Base-by-base conservation (phyloP, 2,888 invertebrate genomes). In the Opisthograptis luteolata region DNA sequence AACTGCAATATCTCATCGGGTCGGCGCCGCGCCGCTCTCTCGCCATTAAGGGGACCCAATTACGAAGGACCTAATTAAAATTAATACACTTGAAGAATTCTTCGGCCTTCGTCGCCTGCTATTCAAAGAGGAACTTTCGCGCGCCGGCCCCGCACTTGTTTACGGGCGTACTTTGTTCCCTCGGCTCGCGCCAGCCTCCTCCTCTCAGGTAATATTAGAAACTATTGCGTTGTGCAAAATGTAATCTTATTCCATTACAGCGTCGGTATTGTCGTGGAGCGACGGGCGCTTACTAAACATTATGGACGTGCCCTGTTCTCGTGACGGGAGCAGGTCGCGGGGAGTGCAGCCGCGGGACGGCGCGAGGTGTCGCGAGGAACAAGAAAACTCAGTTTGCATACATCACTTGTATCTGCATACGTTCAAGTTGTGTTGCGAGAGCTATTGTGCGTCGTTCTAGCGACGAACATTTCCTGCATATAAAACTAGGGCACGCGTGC, bases 61-160 rank as follows among this genome's bases (percentile, higher is more conserved):
- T 70, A 74, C 62, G 52, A 55, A 53, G 56, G 15, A 62, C 64
- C 63, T 74, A 70, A 76, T 74, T 76, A 71, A 73, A 69, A 68
- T 64, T 56, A 66, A 68, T 67, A 64, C 55, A 64, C 55, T 60
- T 56, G 42, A 66, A 62, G 66, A 68, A 69, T 60, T 57, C 42
- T 39, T 45, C 37, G 31, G 39, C 39, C 36, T 50, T 20, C 46
- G 24, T 13, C 30, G 25, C 37, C 36, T 36, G 30, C 36, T 15
- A 20, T 30, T 30, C 30, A 22, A 20, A 12, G 22, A 13, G 20
- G 45, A 40, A 52, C 22, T 36, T 27, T 24, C 27, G 8, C 31
- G 31, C 35, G 37, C 44, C 25, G 17, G 9, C 6, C 25, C 48
- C 9, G 36, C 25, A 42, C 47, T 42, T 41, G 45, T 44, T 43